A percentile compares a stretch with the other conserved stretches of the same genome.
Conservation (phyloP, 1,140 invertebrate species). For the Polypedilum pembai region DNA sequence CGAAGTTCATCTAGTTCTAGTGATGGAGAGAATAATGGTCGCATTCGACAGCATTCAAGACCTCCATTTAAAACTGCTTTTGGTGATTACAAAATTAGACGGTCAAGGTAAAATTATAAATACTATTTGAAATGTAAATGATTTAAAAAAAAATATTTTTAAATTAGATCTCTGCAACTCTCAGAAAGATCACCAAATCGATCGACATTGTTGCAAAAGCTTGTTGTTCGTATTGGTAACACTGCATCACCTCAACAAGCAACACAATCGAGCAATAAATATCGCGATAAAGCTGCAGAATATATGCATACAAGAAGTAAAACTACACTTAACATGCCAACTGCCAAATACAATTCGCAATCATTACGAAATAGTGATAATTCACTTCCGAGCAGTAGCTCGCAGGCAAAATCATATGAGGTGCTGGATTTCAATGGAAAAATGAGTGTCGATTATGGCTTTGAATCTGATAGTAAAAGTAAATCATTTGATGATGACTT, state of each 20-base stretch:
- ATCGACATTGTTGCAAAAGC: conserved; percentile 34
- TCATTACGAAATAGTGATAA: conserved; percentile 13
- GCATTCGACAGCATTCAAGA: neutral
- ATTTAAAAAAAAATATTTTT: conserved; percentile 15
- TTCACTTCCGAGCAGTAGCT: conserved; percentile 34
- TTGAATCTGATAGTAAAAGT: conserved; percentile 38
- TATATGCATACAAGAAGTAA: conserved; percentile 33
- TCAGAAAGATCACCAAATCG: conserved; percentile 42
- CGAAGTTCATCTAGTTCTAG: conserved; percentile 43
- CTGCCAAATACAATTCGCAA: conserved; percentile 30
- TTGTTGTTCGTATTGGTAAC: conserved; percentile 35
- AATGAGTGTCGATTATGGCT: conserved; percentile 35
- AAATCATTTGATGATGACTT: conserved; percentile 43
- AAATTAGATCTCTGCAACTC: conserved; percentile 39
- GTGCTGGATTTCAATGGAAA: conserved; percentile 34
- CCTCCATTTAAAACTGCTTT: conserved; percentile 33
- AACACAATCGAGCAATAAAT: neutral
- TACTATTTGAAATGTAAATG: neutral
- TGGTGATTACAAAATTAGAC: conserved; percentile 40
- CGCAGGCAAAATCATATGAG: conserved; percentile 30
- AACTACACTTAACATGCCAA: conserved; percentile 3
- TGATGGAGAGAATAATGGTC: conserved; percentile 36
- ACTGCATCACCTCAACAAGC: neutral
- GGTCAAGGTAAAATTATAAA: conserved; percentile 37
- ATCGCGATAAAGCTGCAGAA: conserved; percentile 29